Conservation (phyloP, 1,140 invertebrate species). For the Brachystomella parvula region DNA sequence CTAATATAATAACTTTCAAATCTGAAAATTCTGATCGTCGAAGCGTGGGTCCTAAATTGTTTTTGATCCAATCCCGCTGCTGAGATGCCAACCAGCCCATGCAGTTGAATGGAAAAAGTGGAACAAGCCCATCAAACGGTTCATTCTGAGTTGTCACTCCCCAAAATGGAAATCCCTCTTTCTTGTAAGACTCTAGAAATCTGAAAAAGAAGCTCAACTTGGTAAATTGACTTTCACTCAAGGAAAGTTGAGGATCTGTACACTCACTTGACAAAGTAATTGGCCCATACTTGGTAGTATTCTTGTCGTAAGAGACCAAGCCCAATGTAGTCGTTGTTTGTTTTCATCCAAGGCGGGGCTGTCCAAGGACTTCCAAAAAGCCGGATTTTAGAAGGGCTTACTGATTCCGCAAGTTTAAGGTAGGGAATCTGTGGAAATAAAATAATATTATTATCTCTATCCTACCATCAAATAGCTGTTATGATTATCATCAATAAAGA, state of each 20-base stretch:
- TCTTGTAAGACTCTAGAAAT: conserved; percentile 53
- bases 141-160: conserved; percentile 51
- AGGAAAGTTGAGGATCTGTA: neutral
- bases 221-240: neutral
- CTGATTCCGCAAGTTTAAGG: conserved; percentile 48
- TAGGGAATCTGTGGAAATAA: conserved; percentile 57
- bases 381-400: conserved; percentile 44
- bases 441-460: conserved; percentile 8
- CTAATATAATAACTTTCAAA: conserved; percentile 57
- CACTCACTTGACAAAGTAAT: conserved; percentile 63
- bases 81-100: conserved; percentile 61
- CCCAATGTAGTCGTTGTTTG: conserved; percentile 54
- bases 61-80: conserved; percentile 55
- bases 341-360: conserved; percentile 89
- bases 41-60: conserved; percentile 60
- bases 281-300: conserved; percentile 68
- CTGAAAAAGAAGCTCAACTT: conserved; percentile 39
- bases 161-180: conserved; percentile 51
- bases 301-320: conserved; percentile 52
- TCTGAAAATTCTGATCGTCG: conserved; percentile 48
- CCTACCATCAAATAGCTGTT: neutral
- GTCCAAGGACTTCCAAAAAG: conserved; percentile 70
- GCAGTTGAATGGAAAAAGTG: conserved; percentile 54
- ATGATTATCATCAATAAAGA: no score
- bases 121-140: conserved; percentile 45